Percentiles rank a stretch among this genome's conserved stretches.
Evolutionary conservation across 2,113 vertebrate species (phyloP).

Genomic region (Craseonycteris thonglongyai): DNA sequence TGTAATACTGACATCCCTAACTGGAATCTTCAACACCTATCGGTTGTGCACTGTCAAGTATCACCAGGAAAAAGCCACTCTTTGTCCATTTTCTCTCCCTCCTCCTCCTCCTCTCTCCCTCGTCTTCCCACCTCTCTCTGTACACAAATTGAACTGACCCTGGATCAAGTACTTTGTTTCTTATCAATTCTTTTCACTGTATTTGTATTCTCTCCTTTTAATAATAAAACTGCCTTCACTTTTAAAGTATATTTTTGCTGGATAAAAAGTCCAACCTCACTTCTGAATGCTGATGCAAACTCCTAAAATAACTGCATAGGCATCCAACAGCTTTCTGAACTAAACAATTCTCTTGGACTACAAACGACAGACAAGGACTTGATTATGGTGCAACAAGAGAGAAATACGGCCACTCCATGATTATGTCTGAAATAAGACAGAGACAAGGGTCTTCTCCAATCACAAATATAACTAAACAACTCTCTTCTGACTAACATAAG

Average conservation of each 20-base stretch:
- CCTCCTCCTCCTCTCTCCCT: too few relatives aligned
- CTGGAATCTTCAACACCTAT: neutral
- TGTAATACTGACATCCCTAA: neutral
- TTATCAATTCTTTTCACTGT: neutral
- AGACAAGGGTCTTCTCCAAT: too few relatives aligned
- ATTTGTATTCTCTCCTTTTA: neutral
- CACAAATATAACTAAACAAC: too few relatives aligned
- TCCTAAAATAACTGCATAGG: neutral
- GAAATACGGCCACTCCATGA: too few relatives aligned
- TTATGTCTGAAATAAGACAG: too few relatives aligned
- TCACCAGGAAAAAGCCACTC: neutral
- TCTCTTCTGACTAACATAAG: too few relatives aligned
- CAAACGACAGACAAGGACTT: too few relatives aligned
- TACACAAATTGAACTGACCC: too few relatives aligned
- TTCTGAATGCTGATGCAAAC: neutral
- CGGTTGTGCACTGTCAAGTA: neutral
- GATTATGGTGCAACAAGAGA: too few relatives aligned
- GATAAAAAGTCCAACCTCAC: neutral
- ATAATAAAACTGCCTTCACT: neutral
- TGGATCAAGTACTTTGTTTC: neutral
- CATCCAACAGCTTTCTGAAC: neutral
- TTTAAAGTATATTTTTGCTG: too few relatives aligned
- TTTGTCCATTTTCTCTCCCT: neutral
- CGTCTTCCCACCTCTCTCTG: neutral
- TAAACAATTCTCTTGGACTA: too few relatives aligned